A percentile compares a stretch with the other conserved stretches of the same genome.
Conservation (phyloP, 92 coral and sea anemone genomes). For the Parazoanthus darwini region DNA sequence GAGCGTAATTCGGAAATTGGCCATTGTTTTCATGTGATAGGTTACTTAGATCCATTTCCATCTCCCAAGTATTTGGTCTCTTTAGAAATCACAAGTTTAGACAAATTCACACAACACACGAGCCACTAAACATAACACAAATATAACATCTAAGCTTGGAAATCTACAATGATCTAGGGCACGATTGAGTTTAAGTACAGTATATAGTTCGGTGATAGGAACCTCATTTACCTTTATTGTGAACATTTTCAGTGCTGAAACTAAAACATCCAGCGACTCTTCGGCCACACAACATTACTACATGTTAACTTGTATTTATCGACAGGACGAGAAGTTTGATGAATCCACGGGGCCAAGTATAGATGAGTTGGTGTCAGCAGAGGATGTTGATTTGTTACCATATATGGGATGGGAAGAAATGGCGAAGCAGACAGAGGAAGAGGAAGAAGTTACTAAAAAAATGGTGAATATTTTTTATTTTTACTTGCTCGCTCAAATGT, state of each 20-base stretch:
- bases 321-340: slow-evolving; percentile 77
- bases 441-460: not conserved
- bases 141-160: not conserved
- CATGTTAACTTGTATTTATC: not conserved
- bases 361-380: slow-evolving; percentile 65
- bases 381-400: slow-evolving; percentile 79
- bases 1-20: too few species aligned
- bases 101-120: too few species aligned
- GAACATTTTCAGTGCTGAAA: too few species aligned
- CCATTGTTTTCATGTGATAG: too few species aligned
- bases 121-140: not conserved
- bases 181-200: too few species aligned
- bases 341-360: slow-evolving; percentile 70
- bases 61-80: too few species aligned
- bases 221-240: not conserved
- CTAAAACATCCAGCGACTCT: too few species aligned
- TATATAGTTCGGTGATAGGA: too few species aligned
- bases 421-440: slow-evolving; percentile 6
- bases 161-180: not conserved
- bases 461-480: not conserved
- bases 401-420: slow-evolving; percentile 82
- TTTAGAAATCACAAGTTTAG: too few species aligned
- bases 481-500: not conserved
- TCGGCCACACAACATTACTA: not conserved
- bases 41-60: too few species aligned